Base-by-base conservation (phyloP, 2,113 vertebrate genomes). In the Gorsachius goisagi region DNA sequence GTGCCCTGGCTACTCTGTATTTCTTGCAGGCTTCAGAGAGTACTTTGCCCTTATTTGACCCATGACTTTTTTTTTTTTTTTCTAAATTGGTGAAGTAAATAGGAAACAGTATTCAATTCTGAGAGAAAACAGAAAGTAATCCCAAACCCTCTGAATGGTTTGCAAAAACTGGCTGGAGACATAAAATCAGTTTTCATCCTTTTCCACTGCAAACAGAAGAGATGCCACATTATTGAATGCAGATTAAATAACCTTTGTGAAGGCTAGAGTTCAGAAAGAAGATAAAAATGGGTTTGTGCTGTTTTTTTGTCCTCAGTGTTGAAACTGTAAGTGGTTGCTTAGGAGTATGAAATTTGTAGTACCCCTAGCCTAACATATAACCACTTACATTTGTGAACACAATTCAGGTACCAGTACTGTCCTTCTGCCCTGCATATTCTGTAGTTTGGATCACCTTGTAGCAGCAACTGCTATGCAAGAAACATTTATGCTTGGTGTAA, bases 31-130 rank as follows among this genome's bases (percentile, higher is more conserved):
- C 78, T 73, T 22, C 27, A 39, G 47, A 67, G 32, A 66, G 30
- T 89, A 52, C 71, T 94, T 88, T 88, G 75, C 50, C 78, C 82
- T 94, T 83, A 27, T 58, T 77, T 90, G 78, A 91, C 62, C 67
- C 47, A 9, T 55, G 83, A 59, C 41, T 64, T 79, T 4, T 6
- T 84, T 64, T 79, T 4, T 6, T 84, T 91, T 68, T 75, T 58
- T 41, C 59, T 41, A 11, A 79, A 76, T 50, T 56, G 44, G 5
- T 72, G 18, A 87, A 87, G n/a, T 55, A 85, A 95, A 76, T 79
- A 80, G 74, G 45, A 82, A 95, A 27, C 30, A 37, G 18, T n/a
- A 60, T 89, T 89, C 68, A 55, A 41, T 88, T 89, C 33, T 47
- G 39, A 82, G 67, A 56, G 50, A 81, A 83, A 75, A 67, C 7